Percentiles rank a stretch among this genome's conserved stretches.
phyloP scores from a whole-genome alignment of 2,888 invertebrate species.

The Rotaria magnacalcarata region DNA sequence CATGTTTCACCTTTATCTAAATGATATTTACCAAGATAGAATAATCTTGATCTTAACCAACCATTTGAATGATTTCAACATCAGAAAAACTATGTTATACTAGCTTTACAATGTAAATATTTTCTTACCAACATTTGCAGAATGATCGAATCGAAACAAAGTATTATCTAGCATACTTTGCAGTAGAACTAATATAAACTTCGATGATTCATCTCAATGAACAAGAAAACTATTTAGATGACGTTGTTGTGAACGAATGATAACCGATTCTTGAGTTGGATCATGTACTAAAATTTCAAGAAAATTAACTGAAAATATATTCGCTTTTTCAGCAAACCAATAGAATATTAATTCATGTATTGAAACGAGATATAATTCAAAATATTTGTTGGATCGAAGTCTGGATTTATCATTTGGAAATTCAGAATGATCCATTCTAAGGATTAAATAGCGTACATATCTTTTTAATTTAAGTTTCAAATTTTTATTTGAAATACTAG shows the following conservation, averaged over 20 bases:
- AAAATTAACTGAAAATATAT: slow-evolving; percentile 81
- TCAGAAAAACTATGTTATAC: slow-evolving; percentile 73
- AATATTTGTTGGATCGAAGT: too few species aligned
- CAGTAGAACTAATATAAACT: background rate
- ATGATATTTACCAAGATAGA: slow-evolving; percentile 80
- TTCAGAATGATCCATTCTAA: too few species aligned
- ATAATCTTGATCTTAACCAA: slow-evolving; percentile 79
- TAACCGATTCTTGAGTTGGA: slow-evolving; percentile 61
- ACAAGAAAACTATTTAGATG: background rate
- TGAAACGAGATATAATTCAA: too few species aligned
- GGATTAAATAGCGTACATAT: background rate
- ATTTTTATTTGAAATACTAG: background rate
- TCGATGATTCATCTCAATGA: background rate
- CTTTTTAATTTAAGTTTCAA: background rate
- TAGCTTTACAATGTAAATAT: slow-evolving; percentile 62
- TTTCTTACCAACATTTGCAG: slow-evolving; percentile 75
- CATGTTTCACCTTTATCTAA: slow-evolving; percentile 68
- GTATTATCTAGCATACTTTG: background rate
- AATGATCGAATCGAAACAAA: slow-evolving; percentile 69
- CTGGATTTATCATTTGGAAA: too few species aligned
- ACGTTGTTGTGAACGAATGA: background rate
- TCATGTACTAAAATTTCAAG: slow-evolving; percentile 88
- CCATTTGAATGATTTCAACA: slow-evolving; percentile 69
- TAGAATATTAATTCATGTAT: too few species aligned
- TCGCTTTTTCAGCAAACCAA: slow-evolving; percentile 54